Conservation (phyloP, 2,888 invertebrate species). For the Melanophora roralis region DNA sequence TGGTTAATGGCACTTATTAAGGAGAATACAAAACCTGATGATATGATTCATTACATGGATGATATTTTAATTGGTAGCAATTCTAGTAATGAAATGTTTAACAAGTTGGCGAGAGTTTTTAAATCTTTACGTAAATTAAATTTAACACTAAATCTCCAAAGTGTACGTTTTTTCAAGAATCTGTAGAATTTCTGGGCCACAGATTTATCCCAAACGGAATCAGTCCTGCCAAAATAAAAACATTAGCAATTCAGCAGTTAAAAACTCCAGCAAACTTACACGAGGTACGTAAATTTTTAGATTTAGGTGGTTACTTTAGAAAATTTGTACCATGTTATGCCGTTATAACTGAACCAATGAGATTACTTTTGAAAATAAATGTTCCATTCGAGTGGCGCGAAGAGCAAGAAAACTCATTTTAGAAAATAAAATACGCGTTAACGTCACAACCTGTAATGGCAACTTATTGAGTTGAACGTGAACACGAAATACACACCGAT, state of each 20-base stretch:
- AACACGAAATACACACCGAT: slow-evolving; percentile 12
- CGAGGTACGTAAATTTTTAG: slow-evolving; percentile 52
- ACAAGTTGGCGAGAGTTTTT: slow-evolving; percentile 21
- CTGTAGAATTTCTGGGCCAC: no score
- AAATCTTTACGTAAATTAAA: background rate
- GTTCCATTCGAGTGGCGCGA: slow-evolving; percentile 21
- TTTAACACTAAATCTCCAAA: slow-evolving; percentile 45
- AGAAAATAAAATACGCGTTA: background rate
- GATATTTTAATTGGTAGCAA: slow-evolving; percentile 48
- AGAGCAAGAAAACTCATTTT: background rate
- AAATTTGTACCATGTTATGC: slow-evolving; percentile 41
- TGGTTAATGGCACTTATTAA: slow-evolving; percentile 32
- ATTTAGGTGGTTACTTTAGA: slow-evolving; percentile 48
- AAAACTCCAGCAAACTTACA: slow-evolving; percentile 18
- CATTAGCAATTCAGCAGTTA: background rate
- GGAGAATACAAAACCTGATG: slow-evolving; percentile 19
- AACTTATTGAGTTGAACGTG: slow-evolving; percentile 6
- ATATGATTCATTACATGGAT: slow-evolving; percentile 51
- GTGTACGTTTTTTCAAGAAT: slow-evolving; percentile 44
- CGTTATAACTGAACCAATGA: slow-evolving; percentile 40
- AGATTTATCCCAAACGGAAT: slow-evolving; percentile 30
- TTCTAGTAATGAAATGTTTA: slow-evolving; percentile 10
- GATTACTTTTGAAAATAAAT: slow-evolving; percentile 24
- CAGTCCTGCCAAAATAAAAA: background rate
- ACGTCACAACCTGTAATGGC: background rate